These are phyloP conservation scores for Calidris pygmaea DNA, from an alignment of 2,113 vertebrate genomes.

Conservation along the genomic window DNA sequence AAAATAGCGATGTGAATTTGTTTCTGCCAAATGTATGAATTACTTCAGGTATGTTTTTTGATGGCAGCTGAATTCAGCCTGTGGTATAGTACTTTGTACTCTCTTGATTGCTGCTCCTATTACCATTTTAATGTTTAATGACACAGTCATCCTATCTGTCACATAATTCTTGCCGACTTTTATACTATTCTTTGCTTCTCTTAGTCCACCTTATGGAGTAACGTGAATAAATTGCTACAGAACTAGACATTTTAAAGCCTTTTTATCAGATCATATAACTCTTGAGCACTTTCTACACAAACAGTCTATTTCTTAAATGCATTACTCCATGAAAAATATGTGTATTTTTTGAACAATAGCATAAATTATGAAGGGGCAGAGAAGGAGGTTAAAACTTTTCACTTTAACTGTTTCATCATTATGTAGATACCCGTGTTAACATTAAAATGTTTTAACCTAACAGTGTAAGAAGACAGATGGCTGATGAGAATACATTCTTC, in stretches of 20 bases:
- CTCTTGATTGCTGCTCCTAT: not conserved
- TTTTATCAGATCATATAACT: constrained; percentile 12
- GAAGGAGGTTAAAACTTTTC: not conserved
- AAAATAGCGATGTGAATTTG: not conserved
- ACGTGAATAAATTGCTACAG: not conserved
- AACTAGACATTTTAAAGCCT: not conserved
- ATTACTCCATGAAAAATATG: not conserved
- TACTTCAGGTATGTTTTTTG: not conserved
- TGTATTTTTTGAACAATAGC: not conserved
- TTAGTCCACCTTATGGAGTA: not conserved
- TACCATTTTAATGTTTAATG: constrained; percentile 7
- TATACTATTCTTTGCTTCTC: not conserved
- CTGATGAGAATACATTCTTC: not conserved
- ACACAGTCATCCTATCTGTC: not conserved
- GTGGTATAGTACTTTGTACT: not conserved
- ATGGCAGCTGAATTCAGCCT: not conserved
- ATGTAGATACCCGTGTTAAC: not conserved
- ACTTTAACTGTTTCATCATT: constrained; percentile 2
- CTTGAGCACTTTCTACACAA: not conserved
- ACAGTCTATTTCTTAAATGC: not conserved
- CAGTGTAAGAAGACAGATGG: not conserved
- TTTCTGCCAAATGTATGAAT: not conserved
- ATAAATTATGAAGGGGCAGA: not conserved
- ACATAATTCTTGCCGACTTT: not conserved
- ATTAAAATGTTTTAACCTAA: not conserved